Conservation (phyloP, 1,140 invertebrate genomes). For the Ctenoplectra terminalis region DNA sequence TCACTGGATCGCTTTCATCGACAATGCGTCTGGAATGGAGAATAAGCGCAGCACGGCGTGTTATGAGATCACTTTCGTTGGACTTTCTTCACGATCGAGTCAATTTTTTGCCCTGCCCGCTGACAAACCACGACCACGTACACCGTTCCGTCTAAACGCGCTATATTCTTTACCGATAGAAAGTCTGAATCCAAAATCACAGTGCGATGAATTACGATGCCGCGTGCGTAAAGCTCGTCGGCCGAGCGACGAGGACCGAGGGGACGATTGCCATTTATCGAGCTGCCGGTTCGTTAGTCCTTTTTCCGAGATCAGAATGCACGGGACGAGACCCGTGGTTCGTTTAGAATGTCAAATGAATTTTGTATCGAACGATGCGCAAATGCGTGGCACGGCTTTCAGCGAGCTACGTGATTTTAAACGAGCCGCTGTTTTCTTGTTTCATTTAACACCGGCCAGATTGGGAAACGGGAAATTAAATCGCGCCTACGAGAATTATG, state of each 20-base stretch:
- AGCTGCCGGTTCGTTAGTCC: slow-evolving; percentile 49
- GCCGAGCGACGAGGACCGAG: slow-evolving; percentile 4
- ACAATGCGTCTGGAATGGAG: slow-evolving; percentile 61
- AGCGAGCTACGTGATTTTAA: slow-evolving; percentile 40
- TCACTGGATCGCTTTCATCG: slow-evolving; percentile 65
- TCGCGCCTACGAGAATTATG: slow-evolving; percentile 8
- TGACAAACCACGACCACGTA: slow-evolving; percentile 3
- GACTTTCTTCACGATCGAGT: slow-evolving; percentile 62
- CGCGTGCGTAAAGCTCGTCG: slow-evolving; percentile 47
- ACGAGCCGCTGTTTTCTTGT: slow-evolving; percentile 45
- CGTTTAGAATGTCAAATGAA: slow-evolving; percentile 65
- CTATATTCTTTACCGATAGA: slow-evolving; percentile 61
- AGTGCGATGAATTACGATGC: slow-evolving; percentile 56
- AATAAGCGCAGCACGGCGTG: slow-evolving; percentile 50
- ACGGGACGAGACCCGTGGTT: slow-evolving; percentile 11
- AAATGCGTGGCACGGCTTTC: slow-evolving; percentile 44
- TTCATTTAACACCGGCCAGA: slow-evolving; percentile 19
- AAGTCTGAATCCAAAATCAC: slow-evolving; percentile 67
- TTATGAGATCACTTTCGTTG: slow-evolving; percentile 71
- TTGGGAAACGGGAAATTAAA: slow-evolving; percentile 44
- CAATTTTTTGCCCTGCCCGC: slow-evolving; percentile 39
- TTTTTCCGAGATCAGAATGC: slow-evolving; percentile 70
- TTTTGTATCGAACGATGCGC: slow-evolving; percentile 42
- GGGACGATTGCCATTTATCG: slow-evolving; percentile 54
- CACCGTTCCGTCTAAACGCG: slow-evolving; percentile 31